A percentile compares a stretch with the other conserved stretches of the same genome.
These are phyloP conservation scores for Ctenodactylus gundi DNA, from an alignment of 2,113 vertebrate genomes.

Conservation along the genomic window DNA sequence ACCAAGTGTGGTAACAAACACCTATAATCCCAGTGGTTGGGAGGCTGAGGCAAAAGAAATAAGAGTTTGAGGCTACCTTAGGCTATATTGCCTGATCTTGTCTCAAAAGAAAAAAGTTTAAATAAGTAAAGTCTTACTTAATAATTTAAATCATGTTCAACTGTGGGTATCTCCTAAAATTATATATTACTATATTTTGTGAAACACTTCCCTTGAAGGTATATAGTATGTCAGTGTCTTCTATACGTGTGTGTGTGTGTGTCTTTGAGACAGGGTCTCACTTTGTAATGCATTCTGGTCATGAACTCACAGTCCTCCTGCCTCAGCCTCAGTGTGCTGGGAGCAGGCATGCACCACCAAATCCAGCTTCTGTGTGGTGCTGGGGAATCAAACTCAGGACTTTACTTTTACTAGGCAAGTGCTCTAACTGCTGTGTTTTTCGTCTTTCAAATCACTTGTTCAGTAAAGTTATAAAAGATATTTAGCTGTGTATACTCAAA, in stretches of 20 bases:
- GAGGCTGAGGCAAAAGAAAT: background rate
- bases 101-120: background rate
- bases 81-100: background rate
- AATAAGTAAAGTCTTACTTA: constrained; percentile 16
- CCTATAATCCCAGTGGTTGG: background rate
- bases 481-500: background rate
- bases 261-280: too few relatives aligned
- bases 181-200: background rate
- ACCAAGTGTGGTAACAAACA: background rate
- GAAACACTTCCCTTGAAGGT: background rate
- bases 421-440: too few relatives aligned
- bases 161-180: background rate
- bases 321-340: too few relatives aligned
- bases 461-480: constrained; percentile 5
- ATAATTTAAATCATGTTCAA: constrained; percentile 28
- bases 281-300: too few relatives aligned
- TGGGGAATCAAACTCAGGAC: too few relatives aligned
- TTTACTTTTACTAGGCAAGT: too few relatives aligned
- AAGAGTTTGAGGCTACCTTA: background rate
- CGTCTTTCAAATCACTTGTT: background rate
- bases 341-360: too few relatives aligned
- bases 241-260: too few relatives aligned
- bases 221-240: background rate
- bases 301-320: too few relatives aligned
- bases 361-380: too few relatives aligned